phyloP scores from a whole-genome alignment of 2,797 vertebrate genomes.

The Crenuchus spilurus region DNA sequence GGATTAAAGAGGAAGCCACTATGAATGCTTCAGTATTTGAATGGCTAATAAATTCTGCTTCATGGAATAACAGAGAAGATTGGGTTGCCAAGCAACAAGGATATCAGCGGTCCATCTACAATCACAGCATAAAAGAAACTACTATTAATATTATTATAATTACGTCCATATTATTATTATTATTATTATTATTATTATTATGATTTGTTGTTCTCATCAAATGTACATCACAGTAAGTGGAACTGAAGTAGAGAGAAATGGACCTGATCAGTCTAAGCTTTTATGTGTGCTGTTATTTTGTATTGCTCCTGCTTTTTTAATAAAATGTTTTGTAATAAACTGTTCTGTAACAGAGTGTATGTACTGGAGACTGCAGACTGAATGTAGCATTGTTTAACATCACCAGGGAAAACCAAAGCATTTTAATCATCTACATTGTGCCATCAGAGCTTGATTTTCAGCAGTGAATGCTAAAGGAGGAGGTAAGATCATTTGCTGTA shows the following conservation, averaged over 20 bases:
- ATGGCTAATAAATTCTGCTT: constrained; percentile 7
- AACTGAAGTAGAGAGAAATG: neutral
- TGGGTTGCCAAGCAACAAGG: constrained; percentile 39
- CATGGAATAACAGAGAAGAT: constrained; percentile 17
- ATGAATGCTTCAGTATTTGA: constrained; percentile 31
- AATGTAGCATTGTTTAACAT: neutral
- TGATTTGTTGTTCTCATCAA: neutral
- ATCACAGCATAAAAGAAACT: neutral
- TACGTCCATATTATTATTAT: neutral
- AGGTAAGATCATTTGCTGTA: no score
- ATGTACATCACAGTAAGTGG: neutral
- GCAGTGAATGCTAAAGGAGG: neutral
- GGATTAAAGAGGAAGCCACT: constrained; percentile 53
- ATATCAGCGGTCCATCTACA: neutral
- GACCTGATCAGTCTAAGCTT: neutral
- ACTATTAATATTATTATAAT: neutral
- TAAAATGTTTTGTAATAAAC: neutral
- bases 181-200: neutral
- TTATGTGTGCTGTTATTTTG: neutral
- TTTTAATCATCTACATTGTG: neutral
- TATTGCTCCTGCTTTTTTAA: neutral
- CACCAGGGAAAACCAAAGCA: neutral
- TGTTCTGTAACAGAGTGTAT: neutral
- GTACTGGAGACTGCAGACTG: neutral
- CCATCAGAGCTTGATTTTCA: neutral